phyloP scores from a whole-genome alignment of 2,113 vertebrate genomes.

The Toxotes jaculatrix region DNA sequence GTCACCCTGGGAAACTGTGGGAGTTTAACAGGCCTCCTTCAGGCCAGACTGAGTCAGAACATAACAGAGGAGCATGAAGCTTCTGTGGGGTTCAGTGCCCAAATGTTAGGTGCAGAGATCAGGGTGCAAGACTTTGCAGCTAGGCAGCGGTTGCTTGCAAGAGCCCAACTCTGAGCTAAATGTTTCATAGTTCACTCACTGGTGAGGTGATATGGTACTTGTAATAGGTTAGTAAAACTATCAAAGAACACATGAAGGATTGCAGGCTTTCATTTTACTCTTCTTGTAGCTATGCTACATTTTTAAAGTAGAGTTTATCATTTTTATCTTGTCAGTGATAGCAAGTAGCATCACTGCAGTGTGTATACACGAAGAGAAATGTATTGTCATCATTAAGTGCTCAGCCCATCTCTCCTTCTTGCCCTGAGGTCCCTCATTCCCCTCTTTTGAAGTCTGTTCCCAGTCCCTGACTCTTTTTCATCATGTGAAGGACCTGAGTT shows the following conservation, averaged over 20 bases:
- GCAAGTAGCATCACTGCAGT: too few relatives aligned
- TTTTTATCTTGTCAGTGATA: too few relatives aligned
- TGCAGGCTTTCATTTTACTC: neutral
- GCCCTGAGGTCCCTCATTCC: slow-evolving; percentile 27
- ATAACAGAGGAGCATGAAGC: slow-evolving; percentile 1
- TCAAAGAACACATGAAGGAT: neutral
- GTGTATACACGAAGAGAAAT: neutral
- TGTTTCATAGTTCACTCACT: neutral
- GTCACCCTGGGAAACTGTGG: neutral
- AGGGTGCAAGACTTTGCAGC: neutral
- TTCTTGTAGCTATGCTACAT: too few relatives aligned
- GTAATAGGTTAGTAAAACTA: slow-evolving; percentile 6
- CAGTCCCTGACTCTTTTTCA: slow-evolving; percentile 56
- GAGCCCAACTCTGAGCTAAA: neutral
- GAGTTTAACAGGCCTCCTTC: neutral
- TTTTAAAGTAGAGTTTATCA: too few relatives aligned
- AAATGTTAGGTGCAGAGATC: slow-evolving; percentile 19
- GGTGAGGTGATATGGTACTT: neutral
- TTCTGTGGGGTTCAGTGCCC: slow-evolving; percentile 5
- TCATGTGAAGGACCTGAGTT: slow-evolving; percentile 56
- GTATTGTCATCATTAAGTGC: slow-evolving; percentile 26
- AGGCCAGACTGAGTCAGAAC: neutral
- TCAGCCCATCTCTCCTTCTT: slow-evolving; percentile 16
- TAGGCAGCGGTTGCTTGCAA: slow-evolving; percentile 16
- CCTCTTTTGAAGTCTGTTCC: slow-evolving; percentile 61